Evolutionary conservation across 92 coral and sea anemone genomes (phyloP), one percentile per base, ranked within the genome.

Genomic region (Porites lobata): DNA sequence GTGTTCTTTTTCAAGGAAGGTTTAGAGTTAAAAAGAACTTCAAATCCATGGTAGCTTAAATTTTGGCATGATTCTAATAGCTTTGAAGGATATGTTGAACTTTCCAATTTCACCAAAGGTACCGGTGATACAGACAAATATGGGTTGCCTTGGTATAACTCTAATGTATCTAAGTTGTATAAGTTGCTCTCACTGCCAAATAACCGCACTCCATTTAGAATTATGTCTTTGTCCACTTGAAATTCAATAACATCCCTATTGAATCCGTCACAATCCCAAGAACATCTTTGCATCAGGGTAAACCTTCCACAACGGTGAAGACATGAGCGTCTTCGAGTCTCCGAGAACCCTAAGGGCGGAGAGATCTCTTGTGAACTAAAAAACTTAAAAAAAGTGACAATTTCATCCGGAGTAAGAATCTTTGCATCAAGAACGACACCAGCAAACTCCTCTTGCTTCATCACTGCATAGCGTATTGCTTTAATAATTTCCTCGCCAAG

Each of bases 391-490:
- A 77, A 4, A 0, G 1, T 58, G 6, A 3, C 18, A 1, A 77
- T 24, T 29, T 77, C 82, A 32, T 59, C 82, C 0, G 1, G 0
- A 21, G 62, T 73, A 51, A 73, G 78, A 51, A 73, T 73, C 6
- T 73, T 22, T 50, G 21, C 50, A 0, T 73, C 59, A 21, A 73
- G 29, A 24, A 71, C 76, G 15, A 50, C 62, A 50, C 59, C 11
- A n/a, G 78, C 26, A 50, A 73, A 73, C 4, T 73, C 78, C 9
- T 21, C 38, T 54, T 54, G 61, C 5, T 21, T 51, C 78, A 73
- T 73, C 62, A 20, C 4, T n/a, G 62, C 32, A 73, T 50, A 73
- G 61, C 78, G 78, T 51, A 73, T 73, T 73, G 78, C 78, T n/a
- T 19, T 73, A 21, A 73, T 51, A n/a, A 73, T 21, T n/a, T 54